Base-by-base conservation (phyloP, 2,888 invertebrate species). In the Trissolcus japonicus region DNA sequence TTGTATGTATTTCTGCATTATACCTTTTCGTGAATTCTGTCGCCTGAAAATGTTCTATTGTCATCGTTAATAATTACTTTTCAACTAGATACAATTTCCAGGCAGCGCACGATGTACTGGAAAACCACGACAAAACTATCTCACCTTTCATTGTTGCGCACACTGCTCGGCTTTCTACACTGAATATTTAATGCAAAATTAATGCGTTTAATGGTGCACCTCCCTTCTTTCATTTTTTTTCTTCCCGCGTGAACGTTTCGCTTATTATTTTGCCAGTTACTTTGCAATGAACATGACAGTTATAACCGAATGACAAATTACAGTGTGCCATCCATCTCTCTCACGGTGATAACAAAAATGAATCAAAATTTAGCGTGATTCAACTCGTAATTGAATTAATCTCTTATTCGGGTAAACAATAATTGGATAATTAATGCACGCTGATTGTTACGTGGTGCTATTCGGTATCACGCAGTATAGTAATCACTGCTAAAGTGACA, bases 1-100 rank as follows among this genome's bases (percentile, higher is more conserved):
- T 35, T 56, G 40, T 59, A 29, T 61, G 29, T 46, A 14, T 71
- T 68, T 71, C 62, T 35, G 35, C 35, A 46, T 51, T 19, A 25
- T 76, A 78, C 79, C 80, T 83, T 81, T 79, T 67, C 72, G 69
- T 80, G 76, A 73, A 77, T 79, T 74, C 81, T 81, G 79, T 75
- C 79, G 81, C 83, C 83, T 83, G 84, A 82, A 81, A 83, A 84
- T 84, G 82, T 78, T 81, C 76, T 76, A 80, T 80, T 79, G 81
- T 82, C 77, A 62, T 62, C 71, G 79, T 81, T 82, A 81, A 81
- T 73, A 71, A 80, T 79, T 79, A 81, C 75, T 76, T 62, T 66
- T 56, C 60, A 75, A 76, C 61, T 67, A 72, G 76, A 76, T 69
- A 78, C 80, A 75, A 75, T 77, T 73, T 76, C 73, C 78, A 77